Evolutionary conservation across 92 coral and sea anemone genomes (phyloP), one percentile per base, ranked within the genome.

Genomic region (Porites cylindrica): DNA sequence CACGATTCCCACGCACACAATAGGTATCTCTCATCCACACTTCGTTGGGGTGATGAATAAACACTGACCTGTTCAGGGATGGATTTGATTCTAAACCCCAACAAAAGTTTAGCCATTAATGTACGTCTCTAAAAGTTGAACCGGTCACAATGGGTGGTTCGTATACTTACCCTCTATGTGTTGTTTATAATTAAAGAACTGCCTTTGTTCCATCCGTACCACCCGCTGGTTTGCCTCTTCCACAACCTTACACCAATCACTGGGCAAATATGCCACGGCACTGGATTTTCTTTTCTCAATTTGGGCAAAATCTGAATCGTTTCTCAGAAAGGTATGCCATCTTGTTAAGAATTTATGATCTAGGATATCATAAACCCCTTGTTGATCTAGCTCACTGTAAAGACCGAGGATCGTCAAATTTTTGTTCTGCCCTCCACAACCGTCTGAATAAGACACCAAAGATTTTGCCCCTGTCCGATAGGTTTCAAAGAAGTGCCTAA

Each of bases 21-120:
- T 38, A 85, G 56, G 74, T 29, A 52, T 53, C 76, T 18, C 82
- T 21, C 47, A 76, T 51, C 80, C 88, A 85, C 16, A 85, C 61
- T 24, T 75, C 65, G 7, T 76, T 79, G 17, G 82, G 76, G 14
- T 85, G 88, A 58, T 85, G 82, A 32, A 32, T 51, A 9, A 74
- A 69, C n/a, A n/a, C 32, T 64, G 23, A 74, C 64, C 66, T 17
- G 14, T 58, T 50, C 12, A 7, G 53, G 52, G 11, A 32, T 76
- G 82, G 74, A 47, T 85, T 67, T 3, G 50, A 21, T 43, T 76
- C 85, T 5, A 75, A 82, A 4, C 92, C 92, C 85, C 88, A 89
- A 1, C 92, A 77, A 8, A 83, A 83, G 74, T 89, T 89, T 23
- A 89, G 9, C 92, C 92, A 21, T 21, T 21, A 89, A 67, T 89